Percentiles rank a stretch among this genome's conserved stretches.
Conservation (phyloP, 2,888 invertebrate genomes). For the Salpingus planirostris region DNA sequence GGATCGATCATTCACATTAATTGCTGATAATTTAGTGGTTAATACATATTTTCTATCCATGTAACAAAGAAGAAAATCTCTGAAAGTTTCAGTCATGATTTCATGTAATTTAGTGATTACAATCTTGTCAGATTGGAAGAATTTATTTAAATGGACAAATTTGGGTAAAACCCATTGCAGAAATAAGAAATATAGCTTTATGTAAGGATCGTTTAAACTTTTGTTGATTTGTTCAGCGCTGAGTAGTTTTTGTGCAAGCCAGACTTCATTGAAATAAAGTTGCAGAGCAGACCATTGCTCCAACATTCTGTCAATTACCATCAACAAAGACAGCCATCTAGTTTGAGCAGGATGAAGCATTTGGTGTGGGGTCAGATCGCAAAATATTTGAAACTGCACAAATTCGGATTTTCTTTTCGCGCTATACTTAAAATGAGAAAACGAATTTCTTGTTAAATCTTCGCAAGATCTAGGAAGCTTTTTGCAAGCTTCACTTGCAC, state of each 20-base stretch:
- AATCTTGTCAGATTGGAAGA: neutral
- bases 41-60: neutral
- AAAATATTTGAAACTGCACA: conserved; percentile 1
- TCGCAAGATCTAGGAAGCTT: conserved; percentile 2
- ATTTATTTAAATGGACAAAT: neutral
- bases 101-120: neutral
- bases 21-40: neutral
- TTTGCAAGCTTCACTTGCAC: conserved; percentile 5
- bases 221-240: neutral
- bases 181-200: neutral
- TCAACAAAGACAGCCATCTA: conserved; percentile 5
- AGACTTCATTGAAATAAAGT: neutral
- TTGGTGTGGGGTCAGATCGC: conserved; percentile 6
- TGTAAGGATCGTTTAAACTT: neutral
- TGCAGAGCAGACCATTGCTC: neutral
- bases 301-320: neutral
- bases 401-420: conserved; percentile 1
- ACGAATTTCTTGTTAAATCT: conserved; percentile 4
- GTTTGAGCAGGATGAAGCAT: conserved; percentile 15
- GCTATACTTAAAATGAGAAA: conserved; percentile 1
- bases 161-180: neutral
- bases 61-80: neutral
- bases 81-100: neutral
- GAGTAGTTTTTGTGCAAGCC: neutral
- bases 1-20: neutral